Conservation (phyloP, 2,113 vertebrate species). For the Dromaius novaehollandiae region DNA sequence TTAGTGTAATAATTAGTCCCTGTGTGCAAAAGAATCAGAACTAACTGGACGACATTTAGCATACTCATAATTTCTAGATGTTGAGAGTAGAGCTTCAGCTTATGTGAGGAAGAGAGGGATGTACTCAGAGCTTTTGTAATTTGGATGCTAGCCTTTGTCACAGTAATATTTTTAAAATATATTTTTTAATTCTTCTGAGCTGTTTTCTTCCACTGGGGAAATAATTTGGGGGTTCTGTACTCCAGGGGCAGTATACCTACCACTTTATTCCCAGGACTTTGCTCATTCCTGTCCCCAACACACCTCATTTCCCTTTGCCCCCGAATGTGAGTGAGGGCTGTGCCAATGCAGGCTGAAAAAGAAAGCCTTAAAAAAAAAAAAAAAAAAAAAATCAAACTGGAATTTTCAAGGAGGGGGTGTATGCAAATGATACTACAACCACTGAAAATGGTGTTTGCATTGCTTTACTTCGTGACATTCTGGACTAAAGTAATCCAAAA, state of each 20-base stretch:
- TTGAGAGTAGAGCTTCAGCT: neutral
- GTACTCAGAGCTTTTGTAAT: neutral
- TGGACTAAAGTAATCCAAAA: neutral
- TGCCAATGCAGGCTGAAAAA: rapidly evolving
- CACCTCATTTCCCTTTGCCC: neutral
- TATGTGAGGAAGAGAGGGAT: no score
- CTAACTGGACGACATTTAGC: neutral
- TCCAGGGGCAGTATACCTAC: neutral
- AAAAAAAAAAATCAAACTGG: neutral
- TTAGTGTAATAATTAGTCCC: neutral
- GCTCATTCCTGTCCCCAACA: neutral
- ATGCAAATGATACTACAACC: neutral
- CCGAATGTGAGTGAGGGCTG: neutral
- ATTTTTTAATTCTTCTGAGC: neutral
- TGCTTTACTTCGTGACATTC: neutral
- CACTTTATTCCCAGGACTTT: neutral
- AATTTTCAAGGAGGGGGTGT: neutral
- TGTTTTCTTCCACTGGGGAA: neutral
- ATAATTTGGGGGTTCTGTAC: neutral
- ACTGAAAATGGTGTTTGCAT: neutral
- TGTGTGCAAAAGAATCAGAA: neutral
- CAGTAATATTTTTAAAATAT: neutral
- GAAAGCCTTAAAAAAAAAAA: neutral
- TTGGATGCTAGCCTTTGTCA: neutral
- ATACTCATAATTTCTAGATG: neutral